phyloP scores from a whole-genome alignment of 2,797 vertebrate species.

The Phataginus tetradactyla region DNA sequence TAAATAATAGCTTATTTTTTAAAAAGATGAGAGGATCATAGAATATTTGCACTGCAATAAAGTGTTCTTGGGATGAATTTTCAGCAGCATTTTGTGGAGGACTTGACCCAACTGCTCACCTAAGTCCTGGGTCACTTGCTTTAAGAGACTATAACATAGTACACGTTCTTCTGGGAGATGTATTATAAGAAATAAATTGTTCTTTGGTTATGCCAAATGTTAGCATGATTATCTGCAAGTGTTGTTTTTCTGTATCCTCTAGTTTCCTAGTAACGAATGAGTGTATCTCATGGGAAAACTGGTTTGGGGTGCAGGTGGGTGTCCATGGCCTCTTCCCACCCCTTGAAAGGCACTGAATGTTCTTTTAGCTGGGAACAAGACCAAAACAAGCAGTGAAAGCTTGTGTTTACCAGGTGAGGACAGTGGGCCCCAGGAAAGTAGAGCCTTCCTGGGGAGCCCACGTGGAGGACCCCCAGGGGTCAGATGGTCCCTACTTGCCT shows the following conservation, averaged over 20 bases:
- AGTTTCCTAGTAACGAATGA: neutral
- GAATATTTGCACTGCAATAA: neutral
- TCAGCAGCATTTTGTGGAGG: neutral
- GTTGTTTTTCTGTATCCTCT: neutral
- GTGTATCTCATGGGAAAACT: neutral
- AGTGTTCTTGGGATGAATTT: neutral
- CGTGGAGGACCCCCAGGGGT: neutral
- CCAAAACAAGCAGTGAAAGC: neutral
- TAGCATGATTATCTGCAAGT: neutral
- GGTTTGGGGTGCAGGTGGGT: neutral
- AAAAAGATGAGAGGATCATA: neutral
- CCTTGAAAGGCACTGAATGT: conserved; percentile 44
- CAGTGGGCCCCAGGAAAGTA: neutral
- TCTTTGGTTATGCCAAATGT: neutral
- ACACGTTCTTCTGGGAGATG: neutral
- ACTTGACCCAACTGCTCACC: neutral
- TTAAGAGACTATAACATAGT: neutral
- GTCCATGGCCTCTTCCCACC: neutral
- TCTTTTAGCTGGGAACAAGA: conserved; percentile 46
- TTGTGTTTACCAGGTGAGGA: neutral
- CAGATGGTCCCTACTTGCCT: neutral
- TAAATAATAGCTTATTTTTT: neutral
- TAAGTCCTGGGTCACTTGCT: neutral
- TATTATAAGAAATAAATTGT: neutral
- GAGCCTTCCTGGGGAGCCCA: neutral